Conservation (phyloP, 2,888 invertebrate genomes). For the Idaea aversata region DNA sequence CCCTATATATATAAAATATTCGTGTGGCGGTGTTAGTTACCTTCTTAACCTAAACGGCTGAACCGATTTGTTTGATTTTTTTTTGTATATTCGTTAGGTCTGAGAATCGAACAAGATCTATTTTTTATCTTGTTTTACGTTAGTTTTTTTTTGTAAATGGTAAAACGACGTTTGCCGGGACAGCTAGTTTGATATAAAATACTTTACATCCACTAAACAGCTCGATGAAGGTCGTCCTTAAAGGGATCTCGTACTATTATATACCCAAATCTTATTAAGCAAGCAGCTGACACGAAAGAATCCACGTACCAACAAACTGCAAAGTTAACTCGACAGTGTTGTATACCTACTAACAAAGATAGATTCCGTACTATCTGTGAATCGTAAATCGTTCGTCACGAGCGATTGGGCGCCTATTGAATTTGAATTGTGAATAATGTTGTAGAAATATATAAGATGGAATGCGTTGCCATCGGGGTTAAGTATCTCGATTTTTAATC, state of each 20-base stretch:
- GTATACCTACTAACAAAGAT: background rate
- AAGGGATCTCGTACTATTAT: background rate
- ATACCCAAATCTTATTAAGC: background rate
- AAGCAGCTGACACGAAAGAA: background rate
- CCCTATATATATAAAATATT: too few relatives aligned
- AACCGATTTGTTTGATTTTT: too few relatives aligned
- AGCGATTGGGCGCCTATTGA: constrained; percentile 1
- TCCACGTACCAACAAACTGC: background rate
- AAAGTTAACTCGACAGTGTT: background rate
- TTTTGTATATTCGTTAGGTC: too few relatives aligned
- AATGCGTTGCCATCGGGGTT: background rate
- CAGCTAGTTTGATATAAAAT: too few relatives aligned
- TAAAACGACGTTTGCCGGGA: too few relatives aligned
- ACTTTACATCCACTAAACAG: too few relatives aligned
- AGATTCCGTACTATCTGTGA: background rate
- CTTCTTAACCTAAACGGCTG: too few relatives aligned
- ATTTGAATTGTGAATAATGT: constrained; percentile 1
- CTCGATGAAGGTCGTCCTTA: too few relatives aligned
- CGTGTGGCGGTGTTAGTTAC: too few relatives aligned
- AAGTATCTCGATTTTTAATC: background rate
- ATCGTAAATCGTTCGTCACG: constrained; percentile 1
- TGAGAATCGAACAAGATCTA: too few relatives aligned
- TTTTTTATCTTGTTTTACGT: too few relatives aligned
- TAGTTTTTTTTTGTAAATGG: too few relatives aligned
- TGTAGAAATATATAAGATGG: background rate